Conservation (phyloP, 1,140 invertebrate genomes). For the Drosophila oshimai region DNA sequence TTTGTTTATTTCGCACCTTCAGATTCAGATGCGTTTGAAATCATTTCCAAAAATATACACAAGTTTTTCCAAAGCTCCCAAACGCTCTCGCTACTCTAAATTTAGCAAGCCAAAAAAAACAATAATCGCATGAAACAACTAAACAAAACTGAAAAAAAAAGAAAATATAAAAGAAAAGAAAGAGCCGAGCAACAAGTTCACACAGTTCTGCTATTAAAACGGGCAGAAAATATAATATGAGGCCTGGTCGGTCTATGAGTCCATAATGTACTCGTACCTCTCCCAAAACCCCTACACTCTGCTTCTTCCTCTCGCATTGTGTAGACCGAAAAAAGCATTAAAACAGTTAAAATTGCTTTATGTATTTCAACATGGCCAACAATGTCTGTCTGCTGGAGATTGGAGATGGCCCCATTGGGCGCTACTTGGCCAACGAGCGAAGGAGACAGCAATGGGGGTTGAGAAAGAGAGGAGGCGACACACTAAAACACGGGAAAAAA, state of each 20-base stretch:
- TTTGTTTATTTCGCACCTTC: constrained; percentile 76
- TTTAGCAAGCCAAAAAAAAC: constrained; percentile 60
- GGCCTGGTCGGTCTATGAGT: constrained; percentile 1
- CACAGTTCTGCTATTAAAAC: constrained; percentile 64
- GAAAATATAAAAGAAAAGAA: constrained; percentile 11
- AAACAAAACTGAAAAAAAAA: constrained; percentile 15
- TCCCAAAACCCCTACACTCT: not conserved
- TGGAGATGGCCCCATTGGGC: constrained; percentile 53
- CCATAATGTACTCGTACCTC: not conserved
- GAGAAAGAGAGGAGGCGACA: not conserved
- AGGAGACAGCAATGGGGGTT: not conserved
- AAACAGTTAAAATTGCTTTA: constrained; percentile 80
- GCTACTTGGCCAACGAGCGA: constrained; percentile 39
- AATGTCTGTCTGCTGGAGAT: constrained; percentile 27
- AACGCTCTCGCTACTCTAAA: constrained; percentile 38
- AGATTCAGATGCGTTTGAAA: constrained; percentile 78
- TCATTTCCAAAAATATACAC: constrained; percentile 77
- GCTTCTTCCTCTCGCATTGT: not conserved
- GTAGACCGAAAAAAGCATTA: constrained; percentile 43
- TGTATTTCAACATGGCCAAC: constrained; percentile 71
- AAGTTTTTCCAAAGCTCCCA: constrained; percentile 21
- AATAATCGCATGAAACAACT: constrained; percentile 71
- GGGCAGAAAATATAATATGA: constrained; percentile 24
- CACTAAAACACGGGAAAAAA: not conserved
- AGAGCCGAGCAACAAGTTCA: constrained; percentile 49